Evolutionary conservation across 2,888 invertebrate species (phyloP).

Genomic region (Molorchus minor): DNA sequence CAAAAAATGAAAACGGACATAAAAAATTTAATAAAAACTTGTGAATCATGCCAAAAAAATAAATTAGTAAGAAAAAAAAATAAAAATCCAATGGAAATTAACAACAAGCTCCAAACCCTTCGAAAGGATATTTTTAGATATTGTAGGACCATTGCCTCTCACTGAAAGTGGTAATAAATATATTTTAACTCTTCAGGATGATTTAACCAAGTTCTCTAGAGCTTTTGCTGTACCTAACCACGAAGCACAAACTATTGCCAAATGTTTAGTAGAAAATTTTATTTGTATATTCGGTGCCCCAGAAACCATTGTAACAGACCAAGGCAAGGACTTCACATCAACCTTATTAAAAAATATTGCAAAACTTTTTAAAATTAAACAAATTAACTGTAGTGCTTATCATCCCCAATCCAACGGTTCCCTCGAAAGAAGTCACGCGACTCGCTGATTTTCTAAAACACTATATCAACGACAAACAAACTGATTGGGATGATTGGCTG

Average conservation of each 20-base stretch:
- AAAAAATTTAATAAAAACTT: constrained; percentile 48
- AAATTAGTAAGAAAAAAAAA: constrained; percentile 43
- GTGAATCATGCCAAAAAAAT: constrained; percentile 51
- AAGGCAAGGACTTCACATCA: constrained; percentile 41
- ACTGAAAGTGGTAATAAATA: constrained; percentile 51
- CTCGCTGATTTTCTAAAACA: background rate
- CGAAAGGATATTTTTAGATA: constrained; percentile 48
- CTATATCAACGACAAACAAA: background rate
- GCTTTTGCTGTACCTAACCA: constrained; percentile 51
- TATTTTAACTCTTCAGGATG: constrained; percentile 55
- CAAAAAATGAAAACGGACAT: constrained; percentile 51
- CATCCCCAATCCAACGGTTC: background rate
- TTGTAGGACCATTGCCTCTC: constrained; percentile 51
- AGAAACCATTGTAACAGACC: constrained; percentile 34
- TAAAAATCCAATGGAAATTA: constrained; percentile 50
- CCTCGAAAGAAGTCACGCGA: background rate
- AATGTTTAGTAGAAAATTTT: constrained; percentile 40
- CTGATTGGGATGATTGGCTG: background rate
- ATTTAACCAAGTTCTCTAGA: constrained; percentile 52
- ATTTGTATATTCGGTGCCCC: constrained; percentile 43
- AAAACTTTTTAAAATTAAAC: constrained; percentile 49
- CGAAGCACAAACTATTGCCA: constrained; percentile 52
- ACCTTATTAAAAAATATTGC: constrained; percentile 48
- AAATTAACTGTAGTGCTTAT: constrained; percentile 49
- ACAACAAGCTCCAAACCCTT: constrained; percentile 46